A percentile compares a stretch with the other conserved stretches of the same genome.
Conservation (phyloP, 2,888 invertebrate species). For the Cephus runcator region DNA sequence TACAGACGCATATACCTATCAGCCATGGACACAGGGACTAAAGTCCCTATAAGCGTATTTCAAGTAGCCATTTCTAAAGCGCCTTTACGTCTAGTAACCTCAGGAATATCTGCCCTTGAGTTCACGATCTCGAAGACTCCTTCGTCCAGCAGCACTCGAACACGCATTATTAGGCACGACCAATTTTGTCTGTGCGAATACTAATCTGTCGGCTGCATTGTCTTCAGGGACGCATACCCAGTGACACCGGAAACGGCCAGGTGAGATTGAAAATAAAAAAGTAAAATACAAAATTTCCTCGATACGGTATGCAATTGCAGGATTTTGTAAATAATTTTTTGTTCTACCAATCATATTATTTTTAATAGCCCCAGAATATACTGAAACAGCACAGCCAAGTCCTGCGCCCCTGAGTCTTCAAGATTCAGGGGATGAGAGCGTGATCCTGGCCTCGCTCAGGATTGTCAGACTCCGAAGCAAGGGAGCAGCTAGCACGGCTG, state of each 20-base stretch:
- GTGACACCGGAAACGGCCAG: neutral
- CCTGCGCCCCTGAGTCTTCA: conserved; percentile 9
- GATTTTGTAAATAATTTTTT: neutral
- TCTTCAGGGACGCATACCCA: neutral
- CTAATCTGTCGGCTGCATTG: neutral
- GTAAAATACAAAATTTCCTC: neutral
- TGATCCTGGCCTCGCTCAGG: neutral
- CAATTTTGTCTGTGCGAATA: neutral
- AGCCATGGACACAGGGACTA: neutral
- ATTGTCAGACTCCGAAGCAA: neutral
- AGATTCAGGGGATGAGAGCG: neutral
- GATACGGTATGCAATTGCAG: neutral
- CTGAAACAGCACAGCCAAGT: neutral
- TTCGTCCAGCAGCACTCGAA: neutral
- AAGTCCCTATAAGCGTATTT: neutral
- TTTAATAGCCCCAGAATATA: neutral
- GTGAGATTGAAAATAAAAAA: neutral
- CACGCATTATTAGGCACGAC: neutral
- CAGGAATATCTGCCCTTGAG: neutral
- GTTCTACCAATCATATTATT: neutral
- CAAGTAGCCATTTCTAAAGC: neutral
- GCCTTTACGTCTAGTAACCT: neutral
- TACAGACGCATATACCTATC: neutral
- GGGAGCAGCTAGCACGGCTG: neutral
- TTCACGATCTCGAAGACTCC: neutral